A percentile compares a stretch with the other conserved stretches of the same genome.
phyloP scores from a whole-genome alignment of 1,140 invertebrate genomes.

The Lordiphosa stackelbergi region DNA sequence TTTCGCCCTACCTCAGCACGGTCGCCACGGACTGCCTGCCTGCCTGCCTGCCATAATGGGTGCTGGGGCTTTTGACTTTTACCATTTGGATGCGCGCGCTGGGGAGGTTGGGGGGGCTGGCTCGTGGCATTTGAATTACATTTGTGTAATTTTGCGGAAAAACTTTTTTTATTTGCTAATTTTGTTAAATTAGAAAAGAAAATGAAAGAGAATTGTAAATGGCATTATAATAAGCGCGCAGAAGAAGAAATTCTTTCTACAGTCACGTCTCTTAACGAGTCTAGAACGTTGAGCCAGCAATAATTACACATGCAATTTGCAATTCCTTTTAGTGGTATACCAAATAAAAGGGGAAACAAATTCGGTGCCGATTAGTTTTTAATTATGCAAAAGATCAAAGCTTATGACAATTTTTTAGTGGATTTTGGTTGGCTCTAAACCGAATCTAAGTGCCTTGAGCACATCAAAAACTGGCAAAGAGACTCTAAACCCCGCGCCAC shows the following conservation, averaged over 20 bases:
- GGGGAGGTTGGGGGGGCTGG: conserved; percentile 8
- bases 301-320: conserved; percentile 23
- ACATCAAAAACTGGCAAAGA: conserved; percentile 34
- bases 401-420: too few species aligned
- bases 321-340: conserved; percentile 10
- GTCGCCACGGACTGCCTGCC: neutral
- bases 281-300: neutral
- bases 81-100: conserved; percentile 30
- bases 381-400: too few species aligned
- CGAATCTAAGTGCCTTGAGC: neutral
- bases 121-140: conserved; percentile 66
- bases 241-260: conserved; percentile 36
- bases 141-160: conserved; percentile 74
- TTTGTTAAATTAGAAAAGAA: conserved; percentile 55
- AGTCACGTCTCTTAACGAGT: conserved; percentile 16
- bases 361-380: too few species aligned
- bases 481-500: conserved; percentile 15
- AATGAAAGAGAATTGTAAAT: conserved; percentile 70
- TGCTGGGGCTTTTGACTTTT: conserved; percentile 47
- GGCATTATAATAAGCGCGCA: conserved; percentile 31
- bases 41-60: conserved; percentile 10
- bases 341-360: neutral
- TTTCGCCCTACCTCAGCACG: conserved; percentile 1
- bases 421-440: neutral
- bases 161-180: conserved; percentile 75